Conservation (phyloP, 2,797 vertebrate species). For the Chrysocyon brachyurus region DNA sequence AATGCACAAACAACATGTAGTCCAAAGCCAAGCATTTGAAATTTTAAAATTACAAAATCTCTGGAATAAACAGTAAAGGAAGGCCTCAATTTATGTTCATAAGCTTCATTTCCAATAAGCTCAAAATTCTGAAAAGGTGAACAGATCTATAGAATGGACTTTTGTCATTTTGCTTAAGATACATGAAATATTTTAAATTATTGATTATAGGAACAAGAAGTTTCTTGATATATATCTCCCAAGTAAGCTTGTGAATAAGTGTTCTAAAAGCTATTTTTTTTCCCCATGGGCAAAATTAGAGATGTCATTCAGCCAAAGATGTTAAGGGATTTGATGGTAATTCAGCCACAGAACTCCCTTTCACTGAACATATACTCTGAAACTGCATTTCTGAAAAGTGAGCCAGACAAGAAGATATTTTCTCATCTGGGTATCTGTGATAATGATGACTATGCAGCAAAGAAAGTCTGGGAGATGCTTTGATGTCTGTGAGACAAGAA, state of each 20-base stretch:
- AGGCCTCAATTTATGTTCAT: neutral
- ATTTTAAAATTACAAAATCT: neutral
- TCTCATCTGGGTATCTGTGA: neutral
- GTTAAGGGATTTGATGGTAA: neutral
- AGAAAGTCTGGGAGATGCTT: neutral
- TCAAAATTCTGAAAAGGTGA: conserved; percentile 46
- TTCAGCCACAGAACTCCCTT: neutral
- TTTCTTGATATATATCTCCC: neutral
- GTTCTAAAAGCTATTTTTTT: neutral
- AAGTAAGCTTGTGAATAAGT: neutral
- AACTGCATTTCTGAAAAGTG: conserved; percentile 35
- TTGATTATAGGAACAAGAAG: neutral
- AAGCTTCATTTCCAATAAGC: neutral
- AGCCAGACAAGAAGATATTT: neutral
- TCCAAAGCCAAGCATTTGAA: neutral
- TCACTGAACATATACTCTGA: neutral
- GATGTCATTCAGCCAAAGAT: neutral
- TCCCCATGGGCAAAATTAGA: neutral
- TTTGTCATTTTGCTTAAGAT: conserved; percentile 32
- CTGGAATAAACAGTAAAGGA: neutral
- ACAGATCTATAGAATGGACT: neutral
- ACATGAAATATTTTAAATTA: neutral
- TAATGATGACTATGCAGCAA: neutral
- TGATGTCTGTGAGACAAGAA: neutral
- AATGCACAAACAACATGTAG: neutral